phyloP scores from a whole-genome alignment of 2,797 vertebrate genomes.

The Gastrophryne carolinensis region DNA sequence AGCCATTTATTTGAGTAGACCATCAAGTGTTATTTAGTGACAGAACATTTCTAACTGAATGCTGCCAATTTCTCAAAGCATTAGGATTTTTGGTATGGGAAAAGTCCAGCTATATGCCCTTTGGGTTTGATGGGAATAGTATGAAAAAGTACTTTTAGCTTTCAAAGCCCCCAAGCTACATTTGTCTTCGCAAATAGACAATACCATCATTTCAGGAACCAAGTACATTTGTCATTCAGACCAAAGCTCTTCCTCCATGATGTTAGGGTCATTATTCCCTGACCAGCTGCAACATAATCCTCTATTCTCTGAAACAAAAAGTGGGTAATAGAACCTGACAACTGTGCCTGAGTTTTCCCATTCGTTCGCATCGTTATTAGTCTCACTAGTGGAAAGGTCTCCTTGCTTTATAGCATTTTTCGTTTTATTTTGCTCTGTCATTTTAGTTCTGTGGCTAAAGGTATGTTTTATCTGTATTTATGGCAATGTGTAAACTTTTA shows the following conservation, averaged over 20 bases:
- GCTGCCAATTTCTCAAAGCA: slow-evolving; percentile 28
- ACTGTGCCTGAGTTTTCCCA: slow-evolving; percentile 33
- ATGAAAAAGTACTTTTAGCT: slow-evolving; percentile 14
- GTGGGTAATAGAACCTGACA: slow-evolving; percentile 28
- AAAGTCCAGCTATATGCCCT: slow-evolving; percentile 13
- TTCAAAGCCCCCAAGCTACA: slow-evolving; percentile 15
- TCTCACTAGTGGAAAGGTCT: slow-evolving; percentile 18
- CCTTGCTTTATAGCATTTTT: no score
- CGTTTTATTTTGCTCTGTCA: neutral
- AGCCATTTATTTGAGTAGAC: slow-evolving; percentile 38
- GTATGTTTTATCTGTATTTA: neutral
- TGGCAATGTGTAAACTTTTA: neutral
- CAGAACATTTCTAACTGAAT: slow-evolving; percentile 36
- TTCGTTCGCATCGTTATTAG: slow-evolving; percentile 6
- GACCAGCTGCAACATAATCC: slow-evolving; percentile 36
- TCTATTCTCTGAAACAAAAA: slow-evolving; percentile 40
- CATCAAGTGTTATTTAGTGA: slow-evolving; percentile 38
- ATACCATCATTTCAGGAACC: slow-evolving; percentile 18
- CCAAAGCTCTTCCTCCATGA: slow-evolving; percentile 35
- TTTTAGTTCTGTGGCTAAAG: neutral
- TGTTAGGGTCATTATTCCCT: slow-evolving; percentile 24
- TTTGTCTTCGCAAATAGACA: neutral
- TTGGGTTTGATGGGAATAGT: slow-evolving; percentile 16
- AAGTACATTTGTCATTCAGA: slow-evolving; percentile 39
- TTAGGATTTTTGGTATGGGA: slow-evolving; percentile 23